These are phyloP conservation scores for Mayetiola destructor DNA, from an alignment of 2,888 invertebrate genomes.

Conservation along the genomic window DNA sequence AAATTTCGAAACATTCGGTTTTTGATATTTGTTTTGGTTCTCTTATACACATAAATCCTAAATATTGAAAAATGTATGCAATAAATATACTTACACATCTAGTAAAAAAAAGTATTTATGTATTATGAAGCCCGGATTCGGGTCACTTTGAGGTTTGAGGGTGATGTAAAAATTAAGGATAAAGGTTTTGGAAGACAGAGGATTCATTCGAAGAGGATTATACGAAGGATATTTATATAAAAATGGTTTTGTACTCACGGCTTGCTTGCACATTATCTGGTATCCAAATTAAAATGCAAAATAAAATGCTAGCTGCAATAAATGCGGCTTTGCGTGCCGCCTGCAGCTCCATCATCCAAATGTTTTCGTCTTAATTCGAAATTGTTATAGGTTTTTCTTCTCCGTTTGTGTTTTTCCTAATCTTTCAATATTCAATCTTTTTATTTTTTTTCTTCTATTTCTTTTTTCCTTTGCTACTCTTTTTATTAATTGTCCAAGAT, in stretches of 20 bases:
- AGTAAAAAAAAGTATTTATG: no score
- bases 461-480: not conserved
- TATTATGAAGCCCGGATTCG: no score
- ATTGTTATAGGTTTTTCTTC: not conserved
- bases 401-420: no score
- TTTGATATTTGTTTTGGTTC: not conserved
- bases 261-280: constrained; percentile 8
- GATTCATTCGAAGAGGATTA: no score
- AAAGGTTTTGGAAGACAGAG: no score
- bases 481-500: constrained; percentile 7
- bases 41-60: not conserved
- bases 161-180: no score
- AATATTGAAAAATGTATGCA: not conserved
- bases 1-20: no score
- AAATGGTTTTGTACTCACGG: constrained; percentile 12
- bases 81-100: constrained; percentile 9
- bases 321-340: not conserved
- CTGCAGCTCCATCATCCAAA: constrained; percentile 8
- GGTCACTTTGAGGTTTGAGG: no score
- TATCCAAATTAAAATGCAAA: constrained; percentile 10
- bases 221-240: not conserved
- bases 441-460: not conserved
- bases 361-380: not conserved
- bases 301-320: constrained; percentile 7
- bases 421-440: not conserved